Evolutionary conservation across 1,140 invertebrate genomes (phyloP), one percentile per base, ranked within the genome.

Genomic region (Drosophila grimshawi): DNA sequence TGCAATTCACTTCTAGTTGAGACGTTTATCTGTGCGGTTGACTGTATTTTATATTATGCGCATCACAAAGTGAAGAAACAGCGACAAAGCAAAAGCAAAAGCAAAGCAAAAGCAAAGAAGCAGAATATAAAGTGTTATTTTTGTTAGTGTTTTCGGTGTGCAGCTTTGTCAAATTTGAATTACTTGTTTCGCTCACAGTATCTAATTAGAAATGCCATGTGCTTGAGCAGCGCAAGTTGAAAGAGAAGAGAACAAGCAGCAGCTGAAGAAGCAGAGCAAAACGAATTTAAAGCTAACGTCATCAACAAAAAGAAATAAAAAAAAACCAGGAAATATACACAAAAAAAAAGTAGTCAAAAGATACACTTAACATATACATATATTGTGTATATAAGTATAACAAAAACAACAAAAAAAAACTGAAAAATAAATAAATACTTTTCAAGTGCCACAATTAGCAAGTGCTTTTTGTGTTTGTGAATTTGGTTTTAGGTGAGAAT

Each of bases 21-120:
- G 76, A 91, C 85, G 79, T 91, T 89, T 86, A 78, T 85, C 90
- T 85, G 86, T 76, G 83, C 89, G 90, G 81, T 89, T 78, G 86
- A 57, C 63, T 73, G 56, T 78, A 69, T 74, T 75, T 61, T 71
- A 57, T 51, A 83, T 68, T 62, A 78, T 64, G 72, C 60, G 69
- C 69, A 63, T 69, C 68, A 69, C 41, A 60, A 32, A 57, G 68
- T 82, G 62, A 71, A 69, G 56, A 81, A 61, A 65, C 32, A 62
- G 29, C 62, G 32, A 67, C 43, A 74, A 59, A 65, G 56, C 48
- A 48, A 68, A 63, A 52, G 11, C 35, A 62, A 79, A 39, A 43
- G 37, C 61, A 60, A 77, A 53, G 52, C 52, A 41, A 48, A 66
- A 78, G 57, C 46, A 62, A 60, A 60, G 11, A 53, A 65, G 66